Conservation (phyloP, 2,888 invertebrate species). For the Hydrotaea diabolus region DNA sequence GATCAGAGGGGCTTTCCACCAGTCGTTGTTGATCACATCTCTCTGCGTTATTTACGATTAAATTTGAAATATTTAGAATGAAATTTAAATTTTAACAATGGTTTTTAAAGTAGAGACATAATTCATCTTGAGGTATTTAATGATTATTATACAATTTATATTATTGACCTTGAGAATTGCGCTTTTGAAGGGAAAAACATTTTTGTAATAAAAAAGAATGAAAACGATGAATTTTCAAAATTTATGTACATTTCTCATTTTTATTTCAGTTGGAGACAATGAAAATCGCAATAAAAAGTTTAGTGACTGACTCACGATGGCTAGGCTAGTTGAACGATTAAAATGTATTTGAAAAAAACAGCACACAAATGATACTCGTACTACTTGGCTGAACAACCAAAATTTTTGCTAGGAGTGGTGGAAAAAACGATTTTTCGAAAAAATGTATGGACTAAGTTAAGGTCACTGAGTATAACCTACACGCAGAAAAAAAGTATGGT, state of each 20-base stretch:
- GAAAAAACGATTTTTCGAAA: too few species aligned
- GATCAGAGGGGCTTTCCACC: neutral
- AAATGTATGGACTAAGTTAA: too few species aligned
- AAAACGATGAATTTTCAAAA: neutral
- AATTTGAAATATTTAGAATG: neutral
- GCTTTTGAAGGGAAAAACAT: neutral
- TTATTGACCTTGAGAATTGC: neutral
- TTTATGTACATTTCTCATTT: neutral
- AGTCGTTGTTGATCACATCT: neutral
- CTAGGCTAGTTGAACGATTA: too few species aligned
- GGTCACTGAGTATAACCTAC: too few species aligned
- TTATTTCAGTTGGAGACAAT: neutral
- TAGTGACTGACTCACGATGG: neutral
- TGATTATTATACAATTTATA: neutral
- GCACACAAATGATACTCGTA: too few species aligned
- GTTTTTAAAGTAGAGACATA: neutral
- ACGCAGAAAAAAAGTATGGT: too few species aligned
- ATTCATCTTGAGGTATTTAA: neutral
- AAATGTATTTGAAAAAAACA: too few species aligned
- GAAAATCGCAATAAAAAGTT: neutral
- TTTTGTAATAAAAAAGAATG: neutral
- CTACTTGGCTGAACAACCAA: too few species aligned
- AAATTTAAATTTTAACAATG: constrained; percentile 1
- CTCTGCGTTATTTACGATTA: neutral
- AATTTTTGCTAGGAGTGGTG: too few species aligned